Percentiles rank a stretch among this genome's conserved stretches.
Conservation (phyloP, 2,797 vertebrate species). For the Clarias pachynema region DNA sequence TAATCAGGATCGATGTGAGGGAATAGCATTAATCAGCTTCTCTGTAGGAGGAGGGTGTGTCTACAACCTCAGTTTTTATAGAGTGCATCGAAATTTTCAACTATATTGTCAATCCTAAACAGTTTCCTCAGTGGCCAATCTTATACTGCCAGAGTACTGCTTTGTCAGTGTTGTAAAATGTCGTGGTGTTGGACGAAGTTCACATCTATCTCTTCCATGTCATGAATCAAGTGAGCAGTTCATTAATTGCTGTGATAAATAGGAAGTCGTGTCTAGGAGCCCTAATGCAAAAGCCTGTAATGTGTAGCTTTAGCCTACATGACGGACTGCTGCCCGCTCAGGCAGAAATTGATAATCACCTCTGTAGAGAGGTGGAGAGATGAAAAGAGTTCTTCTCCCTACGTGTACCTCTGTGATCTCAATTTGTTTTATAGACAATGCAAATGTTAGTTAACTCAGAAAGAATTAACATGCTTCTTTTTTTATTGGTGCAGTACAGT, state of each 20-base stretch:
- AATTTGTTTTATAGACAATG: not conserved
- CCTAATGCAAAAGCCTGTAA: not conserved
- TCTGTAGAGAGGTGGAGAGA: not conserved
- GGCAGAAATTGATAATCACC: not conserved
- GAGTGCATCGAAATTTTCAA: not conserved
- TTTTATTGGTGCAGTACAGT: not conserved
- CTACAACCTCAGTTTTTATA: not conserved
- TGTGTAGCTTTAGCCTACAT: not conserved
- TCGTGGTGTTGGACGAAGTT: not conserved
- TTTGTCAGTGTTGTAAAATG: not conserved
- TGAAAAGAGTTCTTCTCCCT: not conserved
- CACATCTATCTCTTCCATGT: not conserved
- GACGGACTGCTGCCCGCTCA: not conserved
- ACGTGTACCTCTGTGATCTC: not conserved
- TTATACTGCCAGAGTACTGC: not conserved
- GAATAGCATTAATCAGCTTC: not conserved
- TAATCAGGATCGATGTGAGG: not conserved
- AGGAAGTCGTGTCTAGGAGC: not conserved
- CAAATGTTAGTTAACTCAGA: too few species aligned
- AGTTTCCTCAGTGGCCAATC: not conserved
- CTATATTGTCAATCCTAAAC: not conserved
- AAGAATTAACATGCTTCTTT: not conserved
- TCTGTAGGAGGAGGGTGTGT: not conserved
- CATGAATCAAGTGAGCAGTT: not conserved
- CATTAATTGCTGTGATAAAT: not conserved